Base-by-base conservation (phyloP, 2,797 vertebrate species). In the Muraenolepis orangiensis region DNA sequence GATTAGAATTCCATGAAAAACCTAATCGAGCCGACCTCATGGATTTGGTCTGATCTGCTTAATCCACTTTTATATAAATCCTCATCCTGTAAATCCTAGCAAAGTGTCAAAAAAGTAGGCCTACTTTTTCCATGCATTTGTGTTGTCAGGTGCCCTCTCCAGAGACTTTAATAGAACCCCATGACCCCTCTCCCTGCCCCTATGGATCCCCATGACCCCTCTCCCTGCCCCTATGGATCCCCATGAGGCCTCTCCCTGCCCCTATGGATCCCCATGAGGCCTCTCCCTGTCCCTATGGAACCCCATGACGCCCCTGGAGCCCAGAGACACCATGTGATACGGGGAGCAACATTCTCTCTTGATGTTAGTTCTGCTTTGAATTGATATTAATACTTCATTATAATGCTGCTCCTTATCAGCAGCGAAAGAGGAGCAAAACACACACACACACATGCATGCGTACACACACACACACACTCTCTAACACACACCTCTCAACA, bases 301-400 rank as follows among this genome's bases (percentile, higher is more conserved):
- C 42, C 13, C 42, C 42, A 46, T 3, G 12, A 67, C 40, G 20
- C 11, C 10, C 66, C 66, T 29, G 78, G 74, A 80, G 75, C 71
- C 72, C 75, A 73, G 40, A 66, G 78, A 64, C 74, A 66, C 32
- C 72, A 11, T 32, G 23, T 20, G 32, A 80, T 66, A 28, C 18
- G 30, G 30, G 28, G 74, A 40, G 57, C 46, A 78, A 72, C 72
- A 31, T 31, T 64, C 40, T 76, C 36, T 16, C 72, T 70, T 66
- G 26, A 42, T 76, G 57, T 71, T 75, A 20, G 72, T 71, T 78
- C 74, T 73, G 70, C 66, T 68, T 73, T 71, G 66, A 76, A 36
- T 51, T 40, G n/a, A 66, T 75, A 74, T 78, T 66, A 76, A 42
- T 30, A n/a, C 0, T 46, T 73, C 69, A 77, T 74, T 75, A 57